Conservation (phyloP, 2,888 invertebrate genomes). For the Tenthredo mesomela region DNA sequence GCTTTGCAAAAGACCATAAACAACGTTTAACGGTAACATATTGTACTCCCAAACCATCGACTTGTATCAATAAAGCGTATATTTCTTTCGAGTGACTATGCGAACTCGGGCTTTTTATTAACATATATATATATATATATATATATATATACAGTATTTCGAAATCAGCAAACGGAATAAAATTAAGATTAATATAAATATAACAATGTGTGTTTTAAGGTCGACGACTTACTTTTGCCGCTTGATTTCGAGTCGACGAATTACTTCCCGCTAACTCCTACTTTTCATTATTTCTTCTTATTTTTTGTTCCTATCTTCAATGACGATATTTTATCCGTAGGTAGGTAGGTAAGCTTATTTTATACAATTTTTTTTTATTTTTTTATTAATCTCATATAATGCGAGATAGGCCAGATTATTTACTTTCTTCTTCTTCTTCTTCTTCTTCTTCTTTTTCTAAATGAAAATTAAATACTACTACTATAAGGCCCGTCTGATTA, state of each 20-base stretch:
- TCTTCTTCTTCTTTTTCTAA: too few species aligned
- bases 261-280: not conserved
- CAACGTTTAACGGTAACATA: not conserved
- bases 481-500: not conserved
- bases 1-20: not conserved
- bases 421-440: too few species aligned
- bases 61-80: not conserved
- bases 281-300: not conserved
- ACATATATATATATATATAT: too few species aligned
- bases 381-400: not conserved
- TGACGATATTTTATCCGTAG: not conserved
- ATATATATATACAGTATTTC: too few species aligned
- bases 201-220: not conserved
- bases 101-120: not conserved
- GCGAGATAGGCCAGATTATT: conserved; percentile 1
- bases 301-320: not conserved
- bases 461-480: not conserved
- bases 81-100: not conserved
- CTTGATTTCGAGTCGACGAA: not conserved
- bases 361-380: not conserved
- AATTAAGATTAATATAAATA: conserved; percentile 12
- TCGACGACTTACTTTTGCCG: conserved; percentile 11
- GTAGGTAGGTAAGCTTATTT: too few species aligned
- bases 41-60: not conserved
- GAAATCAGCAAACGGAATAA: conserved; percentile 6